Conservation (phyloP, 2,797 vertebrate genomes). For the Todus mexicanus region DNA sequence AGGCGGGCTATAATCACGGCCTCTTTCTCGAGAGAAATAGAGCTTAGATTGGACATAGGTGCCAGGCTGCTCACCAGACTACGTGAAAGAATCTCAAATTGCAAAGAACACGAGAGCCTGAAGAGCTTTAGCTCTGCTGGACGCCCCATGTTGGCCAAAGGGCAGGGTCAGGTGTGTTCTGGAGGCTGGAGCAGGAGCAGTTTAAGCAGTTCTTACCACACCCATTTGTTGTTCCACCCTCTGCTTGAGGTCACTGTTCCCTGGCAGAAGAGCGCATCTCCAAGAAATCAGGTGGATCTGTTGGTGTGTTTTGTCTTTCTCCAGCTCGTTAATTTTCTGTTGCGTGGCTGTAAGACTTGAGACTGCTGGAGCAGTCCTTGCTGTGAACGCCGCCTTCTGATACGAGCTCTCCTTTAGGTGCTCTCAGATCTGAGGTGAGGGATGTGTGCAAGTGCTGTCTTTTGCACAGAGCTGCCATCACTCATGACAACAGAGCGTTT, state of each 20-base stretch:
- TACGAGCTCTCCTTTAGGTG: neutral
- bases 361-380: neutral
- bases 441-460: neutral
- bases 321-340: neutral
- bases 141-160: accelerated
- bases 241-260: conserved; percentile 9
- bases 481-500: neutral
- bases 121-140: neutral
- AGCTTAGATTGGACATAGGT: neutral
- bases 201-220: neutral
- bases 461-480: neutral
- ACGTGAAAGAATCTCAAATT: neutral
- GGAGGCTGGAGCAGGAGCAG: neutral
- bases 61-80: neutral
- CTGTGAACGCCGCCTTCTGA: neutral
- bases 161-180: neutral
- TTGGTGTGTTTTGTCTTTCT: neutral
- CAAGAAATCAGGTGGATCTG: neutral
- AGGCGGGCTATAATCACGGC: accelerated
- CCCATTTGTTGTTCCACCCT: neutral
- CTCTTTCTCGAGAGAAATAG: neutral
- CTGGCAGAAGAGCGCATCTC: neutral
- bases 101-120: neutral
- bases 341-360: neutral
- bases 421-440: neutral